Conservation (phyloP, 2,797 vertebrate species). For the Amblyraja radiata region DNA sequence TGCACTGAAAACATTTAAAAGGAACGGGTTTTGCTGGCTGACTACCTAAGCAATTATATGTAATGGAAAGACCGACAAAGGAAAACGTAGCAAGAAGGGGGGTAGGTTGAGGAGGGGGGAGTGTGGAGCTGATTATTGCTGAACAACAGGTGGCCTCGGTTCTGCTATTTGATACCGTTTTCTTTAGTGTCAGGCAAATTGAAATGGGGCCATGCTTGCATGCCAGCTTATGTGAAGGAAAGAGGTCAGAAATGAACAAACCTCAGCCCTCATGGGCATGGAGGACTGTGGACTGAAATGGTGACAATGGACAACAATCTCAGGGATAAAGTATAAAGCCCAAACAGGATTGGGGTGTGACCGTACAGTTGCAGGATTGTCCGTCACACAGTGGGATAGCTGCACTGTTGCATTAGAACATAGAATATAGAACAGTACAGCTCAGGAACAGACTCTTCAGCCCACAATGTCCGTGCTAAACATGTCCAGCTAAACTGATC, state of each 20-base stretch:
- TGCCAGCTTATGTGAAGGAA: neutral
- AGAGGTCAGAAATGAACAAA: neutral
- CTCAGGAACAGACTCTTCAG: too few species aligned
- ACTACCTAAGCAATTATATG: neutral
- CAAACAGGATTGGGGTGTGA: neutral
- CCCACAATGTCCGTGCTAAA: too few species aligned
- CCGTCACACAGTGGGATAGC: neutral
- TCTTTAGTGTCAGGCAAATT: neutral
- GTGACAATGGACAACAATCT: neutral
- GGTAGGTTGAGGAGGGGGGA: neutral
- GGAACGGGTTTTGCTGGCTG: neutral
- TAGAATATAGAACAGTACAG: too few species aligned
- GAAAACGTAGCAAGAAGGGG: too few species aligned
- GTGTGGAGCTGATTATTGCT: neutral
- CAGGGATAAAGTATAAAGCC: neutral
- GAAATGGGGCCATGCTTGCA: neutral
- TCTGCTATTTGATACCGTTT: neutral
- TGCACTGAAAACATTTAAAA: neutral
- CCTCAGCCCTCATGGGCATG: neutral
- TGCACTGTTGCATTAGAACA: neutral
- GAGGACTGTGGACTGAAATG: neutral
- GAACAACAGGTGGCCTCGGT: neutral
- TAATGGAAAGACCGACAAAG: neutral
- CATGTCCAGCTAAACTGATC: too few species aligned
- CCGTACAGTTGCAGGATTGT: neutral